Evolutionary conservation across 2,797 vertebrate species (phyloP), one percentile per base, ranked within the genome.

Genomic region (Gymnoscopelus braueri): DNA sequence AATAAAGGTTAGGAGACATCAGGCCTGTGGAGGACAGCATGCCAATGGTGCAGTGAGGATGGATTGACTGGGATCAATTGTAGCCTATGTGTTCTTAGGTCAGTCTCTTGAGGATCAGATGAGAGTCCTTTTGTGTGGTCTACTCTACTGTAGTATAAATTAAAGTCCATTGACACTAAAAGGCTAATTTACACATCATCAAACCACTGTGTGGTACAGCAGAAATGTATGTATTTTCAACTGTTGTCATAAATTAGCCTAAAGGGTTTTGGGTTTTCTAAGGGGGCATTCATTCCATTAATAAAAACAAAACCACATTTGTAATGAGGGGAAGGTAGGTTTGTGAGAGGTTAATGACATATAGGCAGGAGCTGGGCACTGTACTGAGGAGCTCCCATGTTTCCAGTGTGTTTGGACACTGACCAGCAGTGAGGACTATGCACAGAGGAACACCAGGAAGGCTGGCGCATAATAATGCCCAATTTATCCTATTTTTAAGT

Each of bases 371-470:
- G 73, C 69, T 53, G 64, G 63, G 73, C 76, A 3, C 76, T 75
- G 12, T 71, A 64, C 60, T 11, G 68, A 44, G 79, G 72, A 29
- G 58, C 72, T 80, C 84, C 82, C 78, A 80, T 87, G 83, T 88
- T 86, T 83, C 83, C 81, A 87, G 82, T 83, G 81, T 84, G 81
- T 77, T 77, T n/a, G 72, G 63, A 83, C 90, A 89, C 93, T 85
- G 90, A 85, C 93, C 92, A 81, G 91, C 91, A 93, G 92, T 91
- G 86, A 84, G 65, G 83, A 87, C 79, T 64, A 72, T 78, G 80
- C 84, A 78, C 75, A 74, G 72, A 81, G 75, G 81, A 81, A 86
- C 87, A 76, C 67, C 62, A 54, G 29, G 64, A 65, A 24, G 71
- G 74, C 81, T 77, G 82, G 79, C 76, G 60, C 72, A 84, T 39